Base-by-base conservation (phyloP, 1,140 invertebrate species). In the Samia ricini region DNA sequence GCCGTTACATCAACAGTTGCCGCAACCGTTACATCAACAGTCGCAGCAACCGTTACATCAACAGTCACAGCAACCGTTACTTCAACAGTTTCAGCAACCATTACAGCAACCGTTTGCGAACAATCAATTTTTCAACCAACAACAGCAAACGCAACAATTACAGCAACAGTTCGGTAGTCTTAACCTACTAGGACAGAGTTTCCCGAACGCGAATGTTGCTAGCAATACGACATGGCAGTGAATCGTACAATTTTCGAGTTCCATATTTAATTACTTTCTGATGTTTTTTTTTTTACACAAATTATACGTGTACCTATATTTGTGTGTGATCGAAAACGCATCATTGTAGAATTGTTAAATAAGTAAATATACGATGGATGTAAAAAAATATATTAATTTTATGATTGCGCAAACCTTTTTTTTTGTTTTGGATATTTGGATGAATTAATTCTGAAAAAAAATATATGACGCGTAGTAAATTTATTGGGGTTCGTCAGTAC, bases 211-310 rank as follows among this genome's bases (percentile, higher is more conserved):
- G 24, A 89, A 89, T 56, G 78, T 88, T 36, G 79, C 84, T 15
- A 86, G 83, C 60, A 89, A 85, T 63, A 67, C 77, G 12, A 83
- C 85, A 49, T 89, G 87, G 87, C 87, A 89, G 68, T 89, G 87
- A 61, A 56, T 18, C 7, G 10, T 42, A 0, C 12, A 1, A 22
- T 55, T n/a, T n/a, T n/a, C n/a, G 33, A 61, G 12, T 15, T 21
- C 8, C 51, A 15, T 22, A 2, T 21, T n/a, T 21, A n/a, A 50
- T 50, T 50, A 22, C 4, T 56, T 19, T 23, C n/a, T n/a, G n/a
- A n/a, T n/a, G n/a, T n/a, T n/a, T 42, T 18, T 7, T 57, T 57
- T 57, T 42, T 20, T 18, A 26, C 33, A 26, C 24, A 24, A 19
- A 56, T 18, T 56, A 24, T 33, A 57, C 26, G 56, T 57, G 8